Conservation (phyloP, 2,888 invertebrate genomes). For the Molorchus minor region DNA sequence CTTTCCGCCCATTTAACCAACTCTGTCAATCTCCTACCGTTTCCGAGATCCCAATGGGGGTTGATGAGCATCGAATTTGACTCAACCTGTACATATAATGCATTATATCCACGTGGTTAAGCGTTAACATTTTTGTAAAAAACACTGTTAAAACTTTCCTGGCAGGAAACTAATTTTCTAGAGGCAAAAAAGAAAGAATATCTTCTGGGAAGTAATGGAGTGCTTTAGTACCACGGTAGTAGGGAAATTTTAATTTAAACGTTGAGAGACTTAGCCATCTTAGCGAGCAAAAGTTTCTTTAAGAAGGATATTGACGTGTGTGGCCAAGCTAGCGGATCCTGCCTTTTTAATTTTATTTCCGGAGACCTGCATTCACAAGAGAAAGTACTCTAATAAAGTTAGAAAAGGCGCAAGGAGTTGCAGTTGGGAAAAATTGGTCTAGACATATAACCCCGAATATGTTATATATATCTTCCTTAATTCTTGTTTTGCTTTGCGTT, state of each 20-base stretch:
- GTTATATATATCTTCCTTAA: conserved; percentile 8
- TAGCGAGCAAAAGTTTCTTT: conserved; percentile 7
- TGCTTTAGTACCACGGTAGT: not conserved
- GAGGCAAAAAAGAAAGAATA: not conserved
- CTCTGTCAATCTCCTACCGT: too few species aligned
- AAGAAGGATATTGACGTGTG: conserved; percentile 13
- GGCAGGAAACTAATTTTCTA: not conserved
- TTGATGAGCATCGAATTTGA: too few species aligned
- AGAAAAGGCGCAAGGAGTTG: conserved; percentile 11
- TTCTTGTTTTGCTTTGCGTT: conserved; percentile 1
- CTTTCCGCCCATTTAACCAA: too few species aligned
- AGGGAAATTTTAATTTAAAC: conserved; percentile 18
- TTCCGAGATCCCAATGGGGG: too few species aligned
- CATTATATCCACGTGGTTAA: not conserved
- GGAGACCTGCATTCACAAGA: conserved; percentile 2
- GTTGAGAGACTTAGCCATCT: conserved; percentile 5
- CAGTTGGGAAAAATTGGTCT: conserved; percentile 22
- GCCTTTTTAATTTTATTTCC: conserved; percentile 20
- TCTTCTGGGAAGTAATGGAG: not conserved
- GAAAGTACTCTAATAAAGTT: conserved; percentile 23
- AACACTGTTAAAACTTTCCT: not conserved
- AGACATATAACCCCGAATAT: conserved; percentile 16
- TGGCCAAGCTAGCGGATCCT: conserved; percentile 11
- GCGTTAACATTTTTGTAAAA: not conserved
- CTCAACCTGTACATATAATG: not conserved